Evolutionary conservation across 2,113 vertebrate species (phyloP).

Genomic region (Onychorhynchus coronatus): DNA sequence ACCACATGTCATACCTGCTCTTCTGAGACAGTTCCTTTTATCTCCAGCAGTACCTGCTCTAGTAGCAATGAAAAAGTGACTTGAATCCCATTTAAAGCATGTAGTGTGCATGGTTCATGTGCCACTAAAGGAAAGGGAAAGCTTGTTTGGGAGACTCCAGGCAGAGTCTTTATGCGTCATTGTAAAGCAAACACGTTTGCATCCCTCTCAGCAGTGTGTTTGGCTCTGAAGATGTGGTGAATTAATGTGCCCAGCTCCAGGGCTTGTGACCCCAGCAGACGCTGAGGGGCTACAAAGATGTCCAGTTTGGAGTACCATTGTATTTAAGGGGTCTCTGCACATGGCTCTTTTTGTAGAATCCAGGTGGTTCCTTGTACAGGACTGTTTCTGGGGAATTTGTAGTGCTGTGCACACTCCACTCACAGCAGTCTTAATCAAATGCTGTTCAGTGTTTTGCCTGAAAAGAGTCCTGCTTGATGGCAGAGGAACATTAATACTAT

Average conservation of each 20-base stretch:
- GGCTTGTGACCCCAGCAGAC: not conserved
- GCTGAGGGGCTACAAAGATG: not conserved
- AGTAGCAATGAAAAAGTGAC: constrained; percentile 55
- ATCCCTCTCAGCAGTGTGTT: not conserved
- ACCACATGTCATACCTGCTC: constrained; percentile 68
- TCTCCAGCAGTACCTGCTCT: constrained; percentile 59
- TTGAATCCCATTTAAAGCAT: constrained; percentile 49
- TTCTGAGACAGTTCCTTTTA: constrained; percentile 68
- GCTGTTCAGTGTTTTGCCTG: not conserved
- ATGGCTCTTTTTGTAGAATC: not conserved
- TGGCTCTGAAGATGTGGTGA: not conserved
- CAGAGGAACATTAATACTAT: not conserved
- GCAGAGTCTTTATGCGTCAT: constrained; percentile 3
- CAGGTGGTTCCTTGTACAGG: not conserved
- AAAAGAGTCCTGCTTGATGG: not conserved
- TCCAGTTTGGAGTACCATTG: not conserved
- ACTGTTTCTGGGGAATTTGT: not conserved
- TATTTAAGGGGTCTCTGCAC: not conserved
- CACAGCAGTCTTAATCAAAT: not conserved
- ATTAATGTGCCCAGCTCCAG: not conserved
- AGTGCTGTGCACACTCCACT: not conserved
- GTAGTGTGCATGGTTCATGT: constrained; percentile 41
- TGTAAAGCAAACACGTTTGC: constrained; percentile 16
- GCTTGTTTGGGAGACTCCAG: constrained; percentile 50
- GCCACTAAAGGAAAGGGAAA: constrained; percentile 21